phyloP scores from a whole-genome alignment of 2,113 vertebrate genomes.

The Piliocolobus tephrosceles region DNA sequence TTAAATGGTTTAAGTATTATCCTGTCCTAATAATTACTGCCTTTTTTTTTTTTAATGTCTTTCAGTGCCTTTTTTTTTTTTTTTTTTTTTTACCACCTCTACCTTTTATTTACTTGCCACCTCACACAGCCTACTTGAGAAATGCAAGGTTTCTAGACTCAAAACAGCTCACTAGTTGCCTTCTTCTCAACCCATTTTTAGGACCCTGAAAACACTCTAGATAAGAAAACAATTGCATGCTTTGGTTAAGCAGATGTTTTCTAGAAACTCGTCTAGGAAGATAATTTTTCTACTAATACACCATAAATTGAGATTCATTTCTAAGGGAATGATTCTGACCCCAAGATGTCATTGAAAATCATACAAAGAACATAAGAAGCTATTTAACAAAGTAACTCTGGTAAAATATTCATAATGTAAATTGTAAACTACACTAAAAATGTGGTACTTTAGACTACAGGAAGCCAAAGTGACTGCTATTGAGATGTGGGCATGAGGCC shows the following conservation, averaged over 20 bases:
- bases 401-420: constrained; percentile 26
- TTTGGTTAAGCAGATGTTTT: neutral
- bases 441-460: neutral
- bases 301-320: neutral
- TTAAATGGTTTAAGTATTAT: neutral
- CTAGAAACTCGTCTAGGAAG: neutral
- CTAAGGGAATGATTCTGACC: constrained; percentile 21
- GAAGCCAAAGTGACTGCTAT: neutral
- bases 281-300: neutral
- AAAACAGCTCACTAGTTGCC: neutral
- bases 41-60: neutral
- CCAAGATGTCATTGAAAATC: constrained; percentile 26
- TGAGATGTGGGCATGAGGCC: neutral
- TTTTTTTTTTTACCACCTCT: neutral
- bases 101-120: neutral
- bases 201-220: neutral
- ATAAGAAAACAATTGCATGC: neutral
- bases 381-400: constrained; percentile 45
- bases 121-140: neutral
- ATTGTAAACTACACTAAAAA: neutral
- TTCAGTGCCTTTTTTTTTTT: neutral
- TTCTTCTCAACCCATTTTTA: neutral
- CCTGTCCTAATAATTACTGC: neutral
- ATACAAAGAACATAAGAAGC: constrained; percentile 33
- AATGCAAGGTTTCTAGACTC: neutral